These are phyloP conservation scores for Microplitis deprimator DNA, from an alignment of 2,888 invertebrate genomes.

Conservation along the genomic window DNA sequence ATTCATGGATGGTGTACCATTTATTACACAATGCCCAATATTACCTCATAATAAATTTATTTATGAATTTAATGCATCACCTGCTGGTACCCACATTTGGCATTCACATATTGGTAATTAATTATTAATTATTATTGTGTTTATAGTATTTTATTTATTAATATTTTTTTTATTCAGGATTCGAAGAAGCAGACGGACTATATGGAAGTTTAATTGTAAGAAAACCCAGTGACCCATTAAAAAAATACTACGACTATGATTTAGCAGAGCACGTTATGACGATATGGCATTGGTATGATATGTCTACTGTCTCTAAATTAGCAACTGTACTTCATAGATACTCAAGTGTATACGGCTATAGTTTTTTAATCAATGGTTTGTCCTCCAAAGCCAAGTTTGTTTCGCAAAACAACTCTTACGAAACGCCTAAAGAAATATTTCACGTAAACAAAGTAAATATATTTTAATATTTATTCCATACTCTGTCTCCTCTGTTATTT, in stretches of 20 bases:
- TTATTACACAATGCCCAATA: slow-evolving; percentile 70
- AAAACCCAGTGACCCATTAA: slow-evolving; percentile 58
- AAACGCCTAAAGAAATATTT: slow-evolving; percentile 57
- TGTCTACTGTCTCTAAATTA: slow-evolving; percentile 54
- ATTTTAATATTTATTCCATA: slow-evolving; percentile 11
- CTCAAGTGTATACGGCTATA: slow-evolving; percentile 52
- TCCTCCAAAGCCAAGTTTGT: slow-evolving; percentile 53
- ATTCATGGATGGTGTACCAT: slow-evolving; percentile 72
- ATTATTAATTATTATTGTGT: slow-evolving; percentile 17
- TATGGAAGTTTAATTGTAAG: slow-evolving; percentile 70
- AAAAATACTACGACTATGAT: slow-evolving; percentile 71
- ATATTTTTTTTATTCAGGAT: slow-evolving; percentile 56
- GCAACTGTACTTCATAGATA: slow-evolving; percentile 53
- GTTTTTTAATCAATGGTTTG: slow-evolving; percentile 61
- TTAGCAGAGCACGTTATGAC: slow-evolving; percentile 72
- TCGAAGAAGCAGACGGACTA: slow-evolving; percentile 71
- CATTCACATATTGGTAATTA: slow-evolving; percentile 67
- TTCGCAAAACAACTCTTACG: slow-evolving; percentile 43
- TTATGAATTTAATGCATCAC: slow-evolving; percentile 67
- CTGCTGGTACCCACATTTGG: slow-evolving; percentile 70
- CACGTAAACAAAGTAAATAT: slow-evolving; percentile 54
- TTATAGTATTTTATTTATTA: slow-evolving; percentile 7
- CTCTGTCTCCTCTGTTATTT: not conserved
- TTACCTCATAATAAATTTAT: slow-evolving; percentile 65
- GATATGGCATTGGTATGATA: slow-evolving; percentile 72